phyloP scores from a whole-genome alignment of 2,888 invertebrate genomes.

The Mesodorylaimus sp. region DNA sequence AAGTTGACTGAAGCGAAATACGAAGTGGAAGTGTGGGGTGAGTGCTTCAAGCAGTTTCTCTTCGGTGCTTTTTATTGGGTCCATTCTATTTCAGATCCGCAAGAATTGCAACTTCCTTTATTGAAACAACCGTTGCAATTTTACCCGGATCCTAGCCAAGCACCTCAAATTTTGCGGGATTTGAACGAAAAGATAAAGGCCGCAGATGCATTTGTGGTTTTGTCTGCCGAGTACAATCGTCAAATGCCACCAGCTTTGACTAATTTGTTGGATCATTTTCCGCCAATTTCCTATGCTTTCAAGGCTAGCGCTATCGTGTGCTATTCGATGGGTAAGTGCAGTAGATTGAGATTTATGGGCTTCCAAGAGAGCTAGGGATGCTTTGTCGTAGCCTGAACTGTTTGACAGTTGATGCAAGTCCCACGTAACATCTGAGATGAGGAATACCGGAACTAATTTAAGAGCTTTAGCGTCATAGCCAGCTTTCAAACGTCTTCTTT shows the following conservation, averaged over 20 bases:
- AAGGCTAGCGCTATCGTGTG: conserved; percentile 28
- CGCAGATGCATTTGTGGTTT: conserved; percentile 34
- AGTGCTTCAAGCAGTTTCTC: conserved; percentile 10
- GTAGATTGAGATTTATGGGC: too few species aligned
- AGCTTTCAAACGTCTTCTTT: too few species aligned
- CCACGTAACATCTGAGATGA: too few species aligned
- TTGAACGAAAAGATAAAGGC: conserved; percentile 21
- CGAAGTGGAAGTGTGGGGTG: conserved; percentile 27
- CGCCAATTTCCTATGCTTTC: conserved; percentile 30
- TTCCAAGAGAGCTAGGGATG: too few species aligned
- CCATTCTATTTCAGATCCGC: conserved; percentile 31
- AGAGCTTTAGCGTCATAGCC: too few species aligned
- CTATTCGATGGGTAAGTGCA: conserved; percentile 27
- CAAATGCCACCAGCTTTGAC: conserved; percentile 33
- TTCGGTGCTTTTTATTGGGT: conserved; percentile 1
- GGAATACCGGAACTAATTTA: too few species aligned
- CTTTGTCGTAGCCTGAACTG: too few species aligned
- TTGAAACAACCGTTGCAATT: conserved; percentile 27
- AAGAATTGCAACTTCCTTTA: conserved; percentile 28
- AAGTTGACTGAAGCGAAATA: conserved; percentile 20
- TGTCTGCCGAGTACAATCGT: conserved; percentile 31
- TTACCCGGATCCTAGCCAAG: conserved; percentile 18
- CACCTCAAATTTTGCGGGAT: conserved; percentile 26
- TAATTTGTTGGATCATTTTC: conserved; percentile 36
- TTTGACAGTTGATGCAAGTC: too few species aligned